Evolutionary conservation across 2,888 invertebrate species (phyloP), one percentile per base, ranked within the genome.

Genomic region (Agriopis leucophaearia): DNA sequence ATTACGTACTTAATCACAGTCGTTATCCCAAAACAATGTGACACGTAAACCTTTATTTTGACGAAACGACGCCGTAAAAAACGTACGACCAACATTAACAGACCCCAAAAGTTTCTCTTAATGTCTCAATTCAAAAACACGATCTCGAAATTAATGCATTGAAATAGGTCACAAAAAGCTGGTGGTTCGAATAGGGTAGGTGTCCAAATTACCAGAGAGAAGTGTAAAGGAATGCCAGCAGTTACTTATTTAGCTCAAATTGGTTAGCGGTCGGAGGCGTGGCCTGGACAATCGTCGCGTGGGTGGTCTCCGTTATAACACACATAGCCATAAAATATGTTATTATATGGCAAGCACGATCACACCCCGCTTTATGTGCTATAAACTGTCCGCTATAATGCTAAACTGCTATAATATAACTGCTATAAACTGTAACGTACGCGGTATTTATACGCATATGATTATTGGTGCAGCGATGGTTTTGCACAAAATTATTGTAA

Each of bases 251-350:
- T 84, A 85, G 84, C 84, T 85, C 80, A 88, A 88, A 90, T 90
- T 88, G 88, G 87, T 84, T 85, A 86, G 84, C 89, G 84, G 82
- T 62, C 75, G 78, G 80, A 81, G 92, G 91, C 90, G 92, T 84
- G 88, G 87, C 80, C 73, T 73, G 60, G 64, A 81, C 83, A 86
- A 89, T 86, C 83, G 82, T 79, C 64, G 76, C 78, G 82, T 91
- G 91, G 91, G 92, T 92, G 92, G 92, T 87, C 92, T 74, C 72
- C 72, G 79, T 81, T 81, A 81, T 74, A 74, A 77, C 77, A 75
- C 79, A 86, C 75, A 81, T 82, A 82, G 76, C 83, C 84, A 87
- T 88, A 88, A 88, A 86, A 86, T 86, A 87, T 85, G 79, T 79
- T 85, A 86, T 83, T 84, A 83, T 83, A 84, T 85, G 81, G 82